Conservation (phyloP, 2,113 vertebrate species). For the Vicugna pacos region DNA sequence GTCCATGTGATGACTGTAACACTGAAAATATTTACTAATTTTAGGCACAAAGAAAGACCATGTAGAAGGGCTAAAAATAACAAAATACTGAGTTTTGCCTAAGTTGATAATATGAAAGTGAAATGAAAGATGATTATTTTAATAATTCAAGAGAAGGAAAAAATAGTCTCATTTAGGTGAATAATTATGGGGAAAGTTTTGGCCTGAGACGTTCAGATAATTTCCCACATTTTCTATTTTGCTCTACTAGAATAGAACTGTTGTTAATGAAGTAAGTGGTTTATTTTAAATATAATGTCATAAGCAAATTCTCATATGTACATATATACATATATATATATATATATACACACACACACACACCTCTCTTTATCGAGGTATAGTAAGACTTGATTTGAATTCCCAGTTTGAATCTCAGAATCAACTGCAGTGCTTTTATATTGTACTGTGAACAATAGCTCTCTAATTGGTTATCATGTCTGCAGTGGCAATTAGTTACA, state of each 20-base stretch:
- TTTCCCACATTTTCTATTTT: slow-evolving; percentile 15
- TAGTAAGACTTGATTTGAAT: background rate
- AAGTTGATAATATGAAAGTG: background rate
- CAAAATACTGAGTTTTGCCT: background rate
- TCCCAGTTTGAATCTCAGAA: background rate
- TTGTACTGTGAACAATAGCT: background rate
- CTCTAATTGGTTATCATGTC: background rate
- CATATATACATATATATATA: background rate
- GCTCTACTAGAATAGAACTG: background rate
- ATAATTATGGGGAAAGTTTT: background rate
- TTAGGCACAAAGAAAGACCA: background rate
- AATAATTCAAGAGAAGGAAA: background rate
- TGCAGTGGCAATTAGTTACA: background rate
- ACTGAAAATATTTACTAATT: background rate
- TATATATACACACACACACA: background rate
- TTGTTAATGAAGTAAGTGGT: background rate
- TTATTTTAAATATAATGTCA: background rate
- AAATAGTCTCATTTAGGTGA: background rate
- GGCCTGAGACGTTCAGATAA: background rate
- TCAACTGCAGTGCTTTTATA: background rate
- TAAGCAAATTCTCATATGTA: background rate
- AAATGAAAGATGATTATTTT: slow-evolving; percentile 24
- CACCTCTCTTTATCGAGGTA: background rate
- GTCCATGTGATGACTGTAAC: too few species aligned
- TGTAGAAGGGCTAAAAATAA: background rate